Evolutionary conservation across 1,140 invertebrate genomes (phyloP), one percentile per base, ranked within the genome.

Genomic region (Eupeodes corollae): DNA sequence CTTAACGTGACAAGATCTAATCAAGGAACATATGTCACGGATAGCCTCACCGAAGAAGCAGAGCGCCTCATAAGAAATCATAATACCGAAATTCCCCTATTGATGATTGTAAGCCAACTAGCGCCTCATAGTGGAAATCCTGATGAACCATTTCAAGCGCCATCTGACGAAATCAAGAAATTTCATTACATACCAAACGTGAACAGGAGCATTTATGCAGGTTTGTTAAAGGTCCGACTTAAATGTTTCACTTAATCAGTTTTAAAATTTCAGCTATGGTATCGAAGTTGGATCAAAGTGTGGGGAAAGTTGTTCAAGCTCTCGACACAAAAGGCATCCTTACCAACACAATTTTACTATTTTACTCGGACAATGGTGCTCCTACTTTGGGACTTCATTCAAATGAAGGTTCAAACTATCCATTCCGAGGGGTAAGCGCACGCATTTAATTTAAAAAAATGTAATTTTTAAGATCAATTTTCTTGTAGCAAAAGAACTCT

Each of bases 331-430:
- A 73, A 46, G 66, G 73, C 1, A 82, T 90, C 73, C 62, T 91
- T 1, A 67, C 82, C 10, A 81, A 88, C 59, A 77, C 80, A 11
- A 76, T 89, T 6, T 73, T 89, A 8, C 56, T 86, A 5, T 88
- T 88, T 55, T 70, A 82, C 12, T 75, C 77, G 1, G 86, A 89
- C 52, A 86, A 86, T 56, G 89, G 89, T 6, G 88, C 84, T 1
- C 79, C 85, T 18, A 83, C 85, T 1, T 54, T 69, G 37, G 83
- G 79, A 1, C 69, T 77, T 41, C 78, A 84, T 56, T 66, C 70
- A 6, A 93, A 90, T 68, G 77, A 76, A 39, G 90, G 85, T 19
- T 90, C 86, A 26, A 94, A 94, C 71, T 91, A 80, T 75, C 91
- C 91, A 18, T 67, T 94, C 1, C 77, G 85, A 71, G 88, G 88